Base-by-base conservation (phyloP, 1,140 invertebrate genomes). In the Macrobrachium nipponense region DNA sequence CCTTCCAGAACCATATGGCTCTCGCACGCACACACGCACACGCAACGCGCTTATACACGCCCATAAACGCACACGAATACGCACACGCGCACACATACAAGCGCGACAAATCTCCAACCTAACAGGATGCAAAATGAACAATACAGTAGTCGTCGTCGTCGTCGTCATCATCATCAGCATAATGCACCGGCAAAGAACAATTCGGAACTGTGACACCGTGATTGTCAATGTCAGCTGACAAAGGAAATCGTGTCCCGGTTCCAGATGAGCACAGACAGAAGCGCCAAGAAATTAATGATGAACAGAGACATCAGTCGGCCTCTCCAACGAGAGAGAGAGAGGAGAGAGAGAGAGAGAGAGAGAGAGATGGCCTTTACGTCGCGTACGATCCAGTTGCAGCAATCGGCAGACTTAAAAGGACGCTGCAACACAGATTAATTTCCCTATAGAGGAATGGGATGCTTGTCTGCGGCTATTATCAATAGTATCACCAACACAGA, bases 251-350 rank as follows among this genome's bases (percentile, higher is more conserved):
- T 36, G 27, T 36, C 27, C 27, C 27, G 27, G 78, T 44, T 44
- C 64, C 66, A 80, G 59, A 80, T 80, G 79, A 80, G 70, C 79
- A 80, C 62, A 20, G 68, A 80, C 78, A 72, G 36, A 72, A 36
- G 44, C 27, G 4, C 27, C 27, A 36, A 36, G 27, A 36, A 36
- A 36, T 36, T 36, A 36, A 36, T 27, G 51, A 80, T 80, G 79
- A 80, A 80, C 79, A 80, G 70, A 80, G 79, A 62, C 79, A 20
- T n/a, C 10, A 36, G 20, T 15, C 27, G 27, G 27, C 27, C 27
- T 36, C 27, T 36, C 27, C 27, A 36, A 4, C 1, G 27, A 36
- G 27, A 36, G 27, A 36, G 27, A 36, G 27, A 36, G 27, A 36
- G 27, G 27, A 36, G 27, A 36, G 27, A 36, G 27, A 36, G 27